phyloP scores from a whole-genome alignment of 37 sponge, comb jelly and placozoan species.

The Tethya wilhelma region DNA sequence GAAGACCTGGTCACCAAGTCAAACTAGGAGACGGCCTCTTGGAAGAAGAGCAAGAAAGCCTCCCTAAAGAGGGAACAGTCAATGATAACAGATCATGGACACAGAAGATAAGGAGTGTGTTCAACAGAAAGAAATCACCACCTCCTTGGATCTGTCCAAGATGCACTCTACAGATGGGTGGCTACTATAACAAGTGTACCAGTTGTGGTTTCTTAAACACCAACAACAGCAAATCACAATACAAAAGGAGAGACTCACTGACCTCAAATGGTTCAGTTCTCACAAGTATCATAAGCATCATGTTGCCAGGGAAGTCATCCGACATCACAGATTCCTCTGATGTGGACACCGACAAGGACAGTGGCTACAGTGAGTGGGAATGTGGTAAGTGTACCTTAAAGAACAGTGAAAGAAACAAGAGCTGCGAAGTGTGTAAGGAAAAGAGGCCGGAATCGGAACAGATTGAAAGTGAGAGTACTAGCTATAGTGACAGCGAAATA shows the following conservation, averaged over 20 bases:
- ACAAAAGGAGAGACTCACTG: not conserved
- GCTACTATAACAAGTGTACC: slow-evolving; percentile 2
- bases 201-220: slow-evolving; percentile 9
- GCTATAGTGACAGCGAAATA: too few relatives aligned
- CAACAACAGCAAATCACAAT: not conserved
- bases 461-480: too few relatives aligned
- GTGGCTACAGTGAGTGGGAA: not conserved
- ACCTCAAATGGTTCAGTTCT: not conserved
- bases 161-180: not conserved
- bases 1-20: slow-evolving; percentile 9
- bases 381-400: slow-evolving; percentile 10
- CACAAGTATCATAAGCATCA: not conserved
- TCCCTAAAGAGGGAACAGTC: not conserved
- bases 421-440: not conserved
- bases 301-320: not conserved
- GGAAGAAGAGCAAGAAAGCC: not conserved
- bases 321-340: not conserved
- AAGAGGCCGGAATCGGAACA: not conserved
- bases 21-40: too few relatives aligned
- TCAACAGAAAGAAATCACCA: not conserved
- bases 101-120: not conserved
- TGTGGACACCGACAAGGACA: not conserved
- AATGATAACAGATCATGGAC: too few relatives aligned
- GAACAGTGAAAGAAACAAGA: not conserved
- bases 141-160: slow-evolving; percentile 20